phyloP scores from a whole-genome alignment of 1,140 invertebrate species.

The Nixonia krombeini region DNA sequence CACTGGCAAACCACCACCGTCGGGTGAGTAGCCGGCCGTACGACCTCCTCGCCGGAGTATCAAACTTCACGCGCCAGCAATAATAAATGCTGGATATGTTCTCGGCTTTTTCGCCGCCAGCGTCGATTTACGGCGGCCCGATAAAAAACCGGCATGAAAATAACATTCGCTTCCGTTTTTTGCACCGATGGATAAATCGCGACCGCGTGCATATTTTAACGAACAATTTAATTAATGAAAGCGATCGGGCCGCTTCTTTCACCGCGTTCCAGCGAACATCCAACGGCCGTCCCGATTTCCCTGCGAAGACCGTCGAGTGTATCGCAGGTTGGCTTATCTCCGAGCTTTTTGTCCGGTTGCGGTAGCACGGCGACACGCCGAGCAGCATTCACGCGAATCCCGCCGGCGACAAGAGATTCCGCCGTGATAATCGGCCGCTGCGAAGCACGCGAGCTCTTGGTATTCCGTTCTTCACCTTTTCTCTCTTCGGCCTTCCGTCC shows the following conservation, averaged over 20 bases:
- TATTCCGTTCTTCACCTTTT: constrained; percentile 13
- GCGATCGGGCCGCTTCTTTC: too few species aligned
- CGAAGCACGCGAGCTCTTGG: constrained; percentile 39
- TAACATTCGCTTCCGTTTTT: too few species aligned
- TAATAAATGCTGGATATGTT: constrained; percentile 58
- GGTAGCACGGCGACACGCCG: constrained; percentile 32
- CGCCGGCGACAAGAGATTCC: constrained; percentile 35
- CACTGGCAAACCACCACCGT: constrained; percentile 48
- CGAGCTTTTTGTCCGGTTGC: constrained; percentile 29
- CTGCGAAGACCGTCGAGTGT: background rate
- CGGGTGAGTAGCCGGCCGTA: constrained; percentile 40
- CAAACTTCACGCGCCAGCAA: constrained; percentile 62
- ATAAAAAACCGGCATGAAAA: constrained; percentile 27
- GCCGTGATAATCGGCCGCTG: constrained; percentile 38
- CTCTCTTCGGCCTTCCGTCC: constrained; percentile 10
- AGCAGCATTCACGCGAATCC: constrained; percentile 29
- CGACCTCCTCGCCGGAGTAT: constrained; percentile 45
- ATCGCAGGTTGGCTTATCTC: constrained; percentile 16
- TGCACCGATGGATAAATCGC: too few species aligned
- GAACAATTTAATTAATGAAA: too few species aligned
- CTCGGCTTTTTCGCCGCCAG: constrained; percentile 36
- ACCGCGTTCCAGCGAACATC: too few species aligned
- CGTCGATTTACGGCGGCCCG: constrained; percentile 45
- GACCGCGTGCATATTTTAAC: too few species aligned
- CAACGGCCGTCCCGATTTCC: too few species aligned